A percentile compares a stretch with the other conserved stretches of the same genome.
phyloP scores from a whole-genome alignment of 2,888 invertebrate genomes.

The Atrina japonica region DNA sequence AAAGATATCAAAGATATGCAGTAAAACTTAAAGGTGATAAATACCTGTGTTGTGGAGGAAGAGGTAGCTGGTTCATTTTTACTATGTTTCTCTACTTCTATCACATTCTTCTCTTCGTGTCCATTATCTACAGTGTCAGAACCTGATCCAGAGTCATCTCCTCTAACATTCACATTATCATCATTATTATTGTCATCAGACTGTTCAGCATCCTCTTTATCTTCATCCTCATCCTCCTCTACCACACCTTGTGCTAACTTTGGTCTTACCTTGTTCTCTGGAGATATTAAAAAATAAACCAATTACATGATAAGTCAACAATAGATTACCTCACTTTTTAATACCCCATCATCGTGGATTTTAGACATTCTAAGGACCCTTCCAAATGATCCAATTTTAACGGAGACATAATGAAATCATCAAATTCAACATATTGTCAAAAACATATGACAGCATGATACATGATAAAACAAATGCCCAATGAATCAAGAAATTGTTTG shows the following conservation, averaged over 20 bases:
- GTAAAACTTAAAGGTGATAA: too few relatives aligned
- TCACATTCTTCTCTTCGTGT: conserved; percentile 48
- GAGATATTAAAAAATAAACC: too few relatives aligned
- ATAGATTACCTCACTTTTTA: too few relatives aligned
- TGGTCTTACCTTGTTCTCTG: too few relatives aligned
- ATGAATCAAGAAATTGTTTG: neutral
- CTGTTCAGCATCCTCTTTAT: conserved; percentile 54
- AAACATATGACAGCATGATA: too few relatives aligned
- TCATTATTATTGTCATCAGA: conserved; percentile 37
- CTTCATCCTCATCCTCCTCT: conserved; percentile 66
- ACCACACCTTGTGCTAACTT: conserved; percentile 70
- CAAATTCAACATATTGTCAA: too few relatives aligned
- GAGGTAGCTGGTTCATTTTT: neutral
- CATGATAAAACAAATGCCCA: too few relatives aligned
- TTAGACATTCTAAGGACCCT: too few relatives aligned
- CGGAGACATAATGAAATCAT: too few relatives aligned
- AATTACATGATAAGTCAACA: too few relatives aligned
- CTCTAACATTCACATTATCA: conserved; percentile 24
- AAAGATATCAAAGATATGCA: too few relatives aligned
- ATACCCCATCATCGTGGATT: neutral
- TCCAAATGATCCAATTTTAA: too few relatives aligned
- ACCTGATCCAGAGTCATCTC: conserved; percentile 34
- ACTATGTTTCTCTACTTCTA: conserved; percentile 54
- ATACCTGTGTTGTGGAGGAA: neutral
- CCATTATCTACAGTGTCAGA: conserved; percentile 12